Evolutionary conservation across 2,797 vertebrate species (phyloP).

Genomic region (Florisuga fusca): DNA sequence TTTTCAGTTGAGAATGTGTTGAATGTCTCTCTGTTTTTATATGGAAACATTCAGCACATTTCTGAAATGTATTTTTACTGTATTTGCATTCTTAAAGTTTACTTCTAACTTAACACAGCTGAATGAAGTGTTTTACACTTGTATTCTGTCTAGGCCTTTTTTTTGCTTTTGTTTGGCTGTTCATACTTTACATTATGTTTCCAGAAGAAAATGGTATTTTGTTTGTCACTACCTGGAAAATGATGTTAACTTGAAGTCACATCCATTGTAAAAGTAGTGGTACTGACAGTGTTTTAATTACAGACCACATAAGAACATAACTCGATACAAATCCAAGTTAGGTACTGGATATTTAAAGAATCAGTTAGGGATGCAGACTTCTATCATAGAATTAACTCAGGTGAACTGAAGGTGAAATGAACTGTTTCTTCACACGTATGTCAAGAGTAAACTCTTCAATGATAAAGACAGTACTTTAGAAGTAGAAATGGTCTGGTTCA

Average conservation of each 20-base stretch:
- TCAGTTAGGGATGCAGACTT: neutral
- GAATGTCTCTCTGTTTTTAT: conserved; percentile 17
- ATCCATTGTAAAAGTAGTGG: neutral
- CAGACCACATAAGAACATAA: neutral
- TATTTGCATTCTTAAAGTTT: neutral
- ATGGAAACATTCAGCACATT: conserved; percentile 19
- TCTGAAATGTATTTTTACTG: neutral
- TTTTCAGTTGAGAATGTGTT: conserved; percentile 44
- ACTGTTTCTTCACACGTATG: neutral
- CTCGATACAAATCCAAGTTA: neutral
- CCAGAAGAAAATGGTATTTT: neutral
- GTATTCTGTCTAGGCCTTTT: neutral
- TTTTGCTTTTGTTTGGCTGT: neutral
- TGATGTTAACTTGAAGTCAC: neutral
- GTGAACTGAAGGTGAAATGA: neutral
- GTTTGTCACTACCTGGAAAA: neutral
- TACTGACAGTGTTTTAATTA: neutral
- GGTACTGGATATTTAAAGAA: neutral
- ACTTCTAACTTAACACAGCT: neutral
- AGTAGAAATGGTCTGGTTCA: neutral
- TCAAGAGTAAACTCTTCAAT: neutral
- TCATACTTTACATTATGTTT: neutral
- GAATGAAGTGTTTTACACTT: neutral
- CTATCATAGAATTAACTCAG: neutral
- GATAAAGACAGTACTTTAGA: neutral